Evolutionary conservation across 2,797 vertebrate genomes (phyloP).

Genomic region (Mycteria americana): DNA sequence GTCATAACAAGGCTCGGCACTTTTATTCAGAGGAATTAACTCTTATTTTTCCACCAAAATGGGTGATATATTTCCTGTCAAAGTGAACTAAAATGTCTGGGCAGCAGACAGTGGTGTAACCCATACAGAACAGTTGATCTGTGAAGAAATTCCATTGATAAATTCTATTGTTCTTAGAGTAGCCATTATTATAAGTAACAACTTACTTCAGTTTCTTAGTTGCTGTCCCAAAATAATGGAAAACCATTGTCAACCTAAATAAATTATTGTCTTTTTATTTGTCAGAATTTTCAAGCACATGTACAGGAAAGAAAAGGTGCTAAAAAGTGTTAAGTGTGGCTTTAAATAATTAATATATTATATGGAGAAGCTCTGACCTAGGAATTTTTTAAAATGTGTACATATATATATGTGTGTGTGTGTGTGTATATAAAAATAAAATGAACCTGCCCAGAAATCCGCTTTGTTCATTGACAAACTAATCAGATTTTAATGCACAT

Average conservation of each 20-base stretch:
- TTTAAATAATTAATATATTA: background rate
- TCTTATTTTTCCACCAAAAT: background rate
- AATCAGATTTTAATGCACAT: background rate
- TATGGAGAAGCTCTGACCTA: background rate
- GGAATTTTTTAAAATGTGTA: background rate
- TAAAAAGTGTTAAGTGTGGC: background rate
- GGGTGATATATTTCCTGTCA: background rate
- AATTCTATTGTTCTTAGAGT: background rate
- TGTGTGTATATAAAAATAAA: rapidly evolving
- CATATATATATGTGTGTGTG: rapidly evolving
- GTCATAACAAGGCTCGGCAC: background rate
- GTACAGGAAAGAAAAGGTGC: background rate
- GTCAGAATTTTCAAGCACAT: background rate
- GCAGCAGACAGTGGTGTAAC: background rate
- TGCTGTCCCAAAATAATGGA: background rate
- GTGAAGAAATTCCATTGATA: background rate
- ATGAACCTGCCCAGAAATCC: background rate
- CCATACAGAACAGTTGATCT: background rate
- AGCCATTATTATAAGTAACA: background rate
- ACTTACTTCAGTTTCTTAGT: background rate
- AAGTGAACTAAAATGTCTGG: background rate
- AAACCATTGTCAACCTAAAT: background rate
- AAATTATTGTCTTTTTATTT: background rate
- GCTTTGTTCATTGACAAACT: background rate
- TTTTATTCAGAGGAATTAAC: background rate